phyloP scores from a whole-genome alignment of 2,113 vertebrate species.

The Sceloporus tristichus region DNA sequence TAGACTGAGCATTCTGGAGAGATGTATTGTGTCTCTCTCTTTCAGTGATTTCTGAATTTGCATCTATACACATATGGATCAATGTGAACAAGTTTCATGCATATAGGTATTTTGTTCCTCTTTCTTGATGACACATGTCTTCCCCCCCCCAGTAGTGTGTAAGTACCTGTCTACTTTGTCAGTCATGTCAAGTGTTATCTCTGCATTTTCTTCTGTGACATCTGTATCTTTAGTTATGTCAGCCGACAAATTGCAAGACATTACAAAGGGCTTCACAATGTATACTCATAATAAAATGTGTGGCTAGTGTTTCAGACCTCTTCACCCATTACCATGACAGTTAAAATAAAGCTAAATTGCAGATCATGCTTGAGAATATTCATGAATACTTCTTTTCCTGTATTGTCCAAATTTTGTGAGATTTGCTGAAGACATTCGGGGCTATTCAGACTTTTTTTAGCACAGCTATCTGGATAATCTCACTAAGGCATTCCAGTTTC shows the following conservation, averaged over 20 bases:
- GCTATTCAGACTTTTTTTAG: too few species aligned
- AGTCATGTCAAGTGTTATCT: not conserved
- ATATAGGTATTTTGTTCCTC: not conserved
- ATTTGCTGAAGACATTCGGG: too few species aligned
- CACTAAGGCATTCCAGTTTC: too few species aligned
- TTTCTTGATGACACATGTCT: not conserved
- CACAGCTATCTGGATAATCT: too few species aligned
- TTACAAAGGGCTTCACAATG: not conserved
- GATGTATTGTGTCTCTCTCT: not conserved
- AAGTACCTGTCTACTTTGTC: not conserved
- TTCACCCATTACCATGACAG: too few species aligned
- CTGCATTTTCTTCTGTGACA: not conserved
- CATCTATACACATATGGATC: not conserved
- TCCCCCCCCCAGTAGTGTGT: not conserved
- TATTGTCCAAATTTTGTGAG: too few species aligned
- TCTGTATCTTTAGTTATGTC: conserved; percentile 7
- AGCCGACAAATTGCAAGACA: not conserved
- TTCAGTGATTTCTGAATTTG: not conserved
- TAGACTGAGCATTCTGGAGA: not conserved
- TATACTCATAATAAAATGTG: too few species aligned
- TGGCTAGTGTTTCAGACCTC: too few species aligned
- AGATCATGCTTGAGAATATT: not conserved
- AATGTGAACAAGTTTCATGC: not conserved
- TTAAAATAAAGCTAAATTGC: not conserved
- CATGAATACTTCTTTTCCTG: too few species aligned